Conservation (phyloP, 1,140 invertebrate genomes). For the Drosophila sechellia region DNA sequence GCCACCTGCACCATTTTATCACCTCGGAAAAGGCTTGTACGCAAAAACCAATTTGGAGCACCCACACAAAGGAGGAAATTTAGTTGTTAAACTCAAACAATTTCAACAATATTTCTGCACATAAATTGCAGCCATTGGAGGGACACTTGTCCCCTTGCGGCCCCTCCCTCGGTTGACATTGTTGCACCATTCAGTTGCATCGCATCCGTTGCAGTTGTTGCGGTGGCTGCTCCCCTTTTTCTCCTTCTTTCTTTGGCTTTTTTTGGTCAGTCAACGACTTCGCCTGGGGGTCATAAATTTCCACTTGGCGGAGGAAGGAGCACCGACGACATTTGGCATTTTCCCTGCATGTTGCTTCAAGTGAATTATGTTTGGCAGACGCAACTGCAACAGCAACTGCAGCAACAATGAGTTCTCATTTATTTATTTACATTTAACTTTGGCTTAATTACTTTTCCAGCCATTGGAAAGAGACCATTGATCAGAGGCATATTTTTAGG, state of each 20-base stretch:
- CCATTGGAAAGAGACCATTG: background rate
- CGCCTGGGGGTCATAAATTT: conserved; percentile 79
- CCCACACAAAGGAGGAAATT: conserved; percentile 67
- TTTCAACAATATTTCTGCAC: conserved; percentile 76
- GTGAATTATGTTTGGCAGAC: conserved; percentile 59
- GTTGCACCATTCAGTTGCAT: conserved; percentile 65
- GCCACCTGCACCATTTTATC: conserved; percentile 74
- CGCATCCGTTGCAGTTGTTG: conserved; percentile 65
- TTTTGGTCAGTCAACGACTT: conserved; percentile 44
- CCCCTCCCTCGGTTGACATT: conserved; percentile 56
- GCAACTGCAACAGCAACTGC: conserved; percentile 32
- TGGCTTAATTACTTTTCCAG: conserved; percentile 64
- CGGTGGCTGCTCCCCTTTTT: conserved; percentile 53
- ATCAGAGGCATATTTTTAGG: background rate
- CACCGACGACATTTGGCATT: conserved; percentile 75
- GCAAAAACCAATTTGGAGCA: conserved; percentile 76
- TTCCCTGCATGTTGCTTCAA: conserved; percentile 67
- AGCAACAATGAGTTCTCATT: conserved; percentile 37
- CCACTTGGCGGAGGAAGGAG: conserved; percentile 25
- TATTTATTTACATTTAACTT: conserved; percentile 51
- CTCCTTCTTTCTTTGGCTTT: conserved; percentile 30
- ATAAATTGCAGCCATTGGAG: conserved; percentile 66
- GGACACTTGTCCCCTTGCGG: conserved; percentile 36
- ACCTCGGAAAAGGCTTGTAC: conserved; percentile 36
- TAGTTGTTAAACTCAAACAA: conserved; percentile 80